Conservation (phyloP, 2,797 vertebrate species). For the Gymnopithys bicolor region DNA sequence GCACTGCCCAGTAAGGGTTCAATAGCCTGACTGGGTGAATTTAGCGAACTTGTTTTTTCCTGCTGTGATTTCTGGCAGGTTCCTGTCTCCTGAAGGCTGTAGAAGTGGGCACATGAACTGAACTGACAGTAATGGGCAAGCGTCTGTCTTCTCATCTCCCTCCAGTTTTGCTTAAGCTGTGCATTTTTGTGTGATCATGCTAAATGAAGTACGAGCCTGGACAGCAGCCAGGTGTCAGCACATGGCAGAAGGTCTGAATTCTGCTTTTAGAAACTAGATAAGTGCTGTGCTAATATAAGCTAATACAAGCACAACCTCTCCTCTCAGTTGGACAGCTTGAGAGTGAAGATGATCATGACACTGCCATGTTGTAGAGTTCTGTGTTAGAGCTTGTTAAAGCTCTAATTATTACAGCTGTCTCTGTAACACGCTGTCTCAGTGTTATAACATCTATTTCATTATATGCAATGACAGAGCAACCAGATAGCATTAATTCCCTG, state of each 20-base stretch:
- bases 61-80: neutral
- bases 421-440: neutral
- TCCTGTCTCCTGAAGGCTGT: neutral
- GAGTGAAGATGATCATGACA: slow-evolving; percentile 23
- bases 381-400: slow-evolving; percentile 22
- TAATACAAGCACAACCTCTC: slow-evolving; percentile 30
- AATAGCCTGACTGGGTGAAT: neutral
- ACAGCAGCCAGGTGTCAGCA: slow-evolving; percentile 58
- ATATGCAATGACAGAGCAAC: neutral
- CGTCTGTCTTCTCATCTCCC: neutral
- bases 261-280: slow-evolving; percentile 58
- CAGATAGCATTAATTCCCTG: neutral
- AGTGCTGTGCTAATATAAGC: slow-evolving; percentile 59
- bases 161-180: neutral
- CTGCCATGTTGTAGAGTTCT: neutral
- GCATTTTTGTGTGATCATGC: slow-evolving; percentile 7
- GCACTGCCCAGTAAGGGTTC: neutral
- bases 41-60: neutral
- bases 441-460: slow-evolving; percentile 10
- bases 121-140: neutral
- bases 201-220: slow-evolving; percentile 33
- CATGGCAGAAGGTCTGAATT: slow-evolving; percentile 63
- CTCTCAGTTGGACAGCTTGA: slow-evolving; percentile 30
- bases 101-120: neutral
- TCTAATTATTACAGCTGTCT: slow-evolving; percentile 37